These are phyloP conservation scores for Drosophila ironensis DNA, from an alignment of 1,140 invertebrate genomes.

Conservation along the genomic window DNA sequence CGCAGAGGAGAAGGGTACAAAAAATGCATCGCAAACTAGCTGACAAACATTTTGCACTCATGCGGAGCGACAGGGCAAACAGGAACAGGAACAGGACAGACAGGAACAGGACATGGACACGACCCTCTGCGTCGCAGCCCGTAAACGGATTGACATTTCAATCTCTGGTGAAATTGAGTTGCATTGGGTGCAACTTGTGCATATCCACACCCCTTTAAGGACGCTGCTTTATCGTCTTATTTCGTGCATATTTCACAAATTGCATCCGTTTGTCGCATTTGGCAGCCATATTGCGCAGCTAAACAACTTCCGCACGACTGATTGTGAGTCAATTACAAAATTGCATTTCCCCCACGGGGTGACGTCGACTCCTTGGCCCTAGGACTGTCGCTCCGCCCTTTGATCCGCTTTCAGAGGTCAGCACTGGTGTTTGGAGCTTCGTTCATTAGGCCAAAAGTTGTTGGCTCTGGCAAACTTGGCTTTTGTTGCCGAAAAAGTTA, in stretches of 20 bases:
- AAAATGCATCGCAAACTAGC: conserved; percentile 35
- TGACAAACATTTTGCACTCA: conserved; percentile 39
- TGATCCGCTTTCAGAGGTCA: neutral
- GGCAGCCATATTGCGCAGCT: conserved; percentile 52
- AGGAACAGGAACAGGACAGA: conserved; percentile 13
- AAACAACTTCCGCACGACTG: conserved; percentile 56
- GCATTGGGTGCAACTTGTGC: conserved; percentile 2
- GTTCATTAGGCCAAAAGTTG: conserved; percentile 36
- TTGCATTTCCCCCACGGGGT: conserved; percentile 29
- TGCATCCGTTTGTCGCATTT: conserved; percentile 58
- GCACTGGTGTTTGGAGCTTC: conserved; percentile 12
- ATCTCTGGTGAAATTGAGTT: conserved; percentile 29
- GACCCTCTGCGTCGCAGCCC: neutral
- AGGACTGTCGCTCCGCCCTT: neutral
- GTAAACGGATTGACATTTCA: conserved; percentile 54
- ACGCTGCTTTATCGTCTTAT: conserved; percentile 37
- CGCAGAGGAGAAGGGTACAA: too few relatives aligned
- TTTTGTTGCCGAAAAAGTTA: conserved; percentile 8
- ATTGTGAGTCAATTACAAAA: conserved; percentile 59
- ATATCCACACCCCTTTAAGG: neutral
- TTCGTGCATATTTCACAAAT: conserved; percentile 55
- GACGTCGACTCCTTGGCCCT: neutral
- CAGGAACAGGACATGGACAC: conserved; percentile 9
- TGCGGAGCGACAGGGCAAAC: conserved; percentile 7
- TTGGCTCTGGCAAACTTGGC: conserved; percentile 12